Percentiles rank a stretch among this genome's conserved stretches.
These are phyloP conservation scores for Megaceryle maxima DNA, from an alignment of 2,113 vertebrate genomes.

Conservation along the genomic window DNA sequence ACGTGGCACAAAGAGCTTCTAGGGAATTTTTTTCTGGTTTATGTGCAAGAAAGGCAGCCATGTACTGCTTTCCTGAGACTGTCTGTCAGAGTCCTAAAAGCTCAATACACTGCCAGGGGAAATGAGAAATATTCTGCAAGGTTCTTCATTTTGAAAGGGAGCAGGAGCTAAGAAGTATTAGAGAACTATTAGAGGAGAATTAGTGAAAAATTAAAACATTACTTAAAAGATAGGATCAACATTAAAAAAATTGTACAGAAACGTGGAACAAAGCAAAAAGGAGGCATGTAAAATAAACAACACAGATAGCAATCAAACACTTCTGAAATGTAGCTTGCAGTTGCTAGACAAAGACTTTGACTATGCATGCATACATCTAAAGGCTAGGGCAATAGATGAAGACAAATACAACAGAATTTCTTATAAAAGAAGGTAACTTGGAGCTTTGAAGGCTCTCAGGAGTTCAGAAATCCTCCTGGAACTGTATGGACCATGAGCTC, in stretches of 20 bases:
- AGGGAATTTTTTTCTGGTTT: not conserved
- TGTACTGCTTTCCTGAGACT: not conserved
- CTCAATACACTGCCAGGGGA: not conserved
- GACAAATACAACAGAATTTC: not conserved
- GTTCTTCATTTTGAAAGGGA: not conserved
- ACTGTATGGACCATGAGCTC: not conserved
- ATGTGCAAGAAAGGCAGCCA: not conserved
- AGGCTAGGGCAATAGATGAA: not conserved
- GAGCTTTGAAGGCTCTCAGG: not conserved
- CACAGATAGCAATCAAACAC: not conserved
- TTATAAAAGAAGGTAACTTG: not conserved
- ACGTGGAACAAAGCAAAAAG: not conserved
- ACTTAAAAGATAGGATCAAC: not conserved
- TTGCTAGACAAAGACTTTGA: not conserved
- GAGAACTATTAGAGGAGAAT: not conserved
- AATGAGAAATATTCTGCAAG: not conserved
- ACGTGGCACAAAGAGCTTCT: conserved; percentile 1
- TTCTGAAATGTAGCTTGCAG: not conserved
- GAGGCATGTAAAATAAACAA: not conserved
- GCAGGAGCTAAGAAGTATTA: not conserved
- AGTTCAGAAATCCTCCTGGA: not conserved
- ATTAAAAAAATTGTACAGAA: not conserved
- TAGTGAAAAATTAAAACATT: not conserved
- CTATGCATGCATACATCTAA: not conserved
- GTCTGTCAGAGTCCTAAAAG: not conserved